phyloP scores from a whole-genome alignment of 2,113 vertebrate genomes.

The Bambusicola thoracicus region DNA sequence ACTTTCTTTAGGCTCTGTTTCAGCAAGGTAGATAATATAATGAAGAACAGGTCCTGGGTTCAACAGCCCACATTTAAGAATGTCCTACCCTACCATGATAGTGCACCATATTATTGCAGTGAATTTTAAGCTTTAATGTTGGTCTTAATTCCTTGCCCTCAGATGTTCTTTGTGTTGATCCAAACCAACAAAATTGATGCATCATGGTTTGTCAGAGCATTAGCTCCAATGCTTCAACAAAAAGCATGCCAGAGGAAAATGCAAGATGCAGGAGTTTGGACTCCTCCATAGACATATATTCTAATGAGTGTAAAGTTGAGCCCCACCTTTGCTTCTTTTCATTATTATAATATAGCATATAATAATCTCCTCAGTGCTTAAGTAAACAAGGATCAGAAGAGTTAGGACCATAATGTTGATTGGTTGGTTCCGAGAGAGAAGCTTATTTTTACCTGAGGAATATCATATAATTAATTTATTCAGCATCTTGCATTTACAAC shows the following conservation, averaged over 20 bases:
- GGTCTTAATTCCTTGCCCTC: not conserved
- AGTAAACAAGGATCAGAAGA: not conserved
- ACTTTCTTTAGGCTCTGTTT: not conserved
- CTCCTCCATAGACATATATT: not conserved
- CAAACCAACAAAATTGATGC: not conserved
- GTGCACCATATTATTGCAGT: not conserved
- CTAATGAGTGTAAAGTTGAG: not conserved
- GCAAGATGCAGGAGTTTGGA: not conserved
- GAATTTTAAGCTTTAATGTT: not conserved
- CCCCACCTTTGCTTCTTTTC: fast-evolving
- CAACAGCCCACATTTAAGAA: not conserved
- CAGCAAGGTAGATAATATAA: not conserved
- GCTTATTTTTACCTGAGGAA: not conserved
- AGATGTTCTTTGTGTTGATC: not conserved
- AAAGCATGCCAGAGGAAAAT: not conserved
- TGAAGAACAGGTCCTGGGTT: not conserved
- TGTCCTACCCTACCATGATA: not conserved
- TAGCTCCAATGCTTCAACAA: not conserved
- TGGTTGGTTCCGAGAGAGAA: not conserved
- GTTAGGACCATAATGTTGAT: not conserved
- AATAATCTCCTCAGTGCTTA: not conserved
- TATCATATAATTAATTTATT: not conserved
- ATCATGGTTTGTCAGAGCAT: not conserved
- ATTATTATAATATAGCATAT: not conserved
- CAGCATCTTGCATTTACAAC: not conserved